Base-by-base conservation (phyloP, 2,797 vertebrate species). In the Bufotes viridis region DNA sequence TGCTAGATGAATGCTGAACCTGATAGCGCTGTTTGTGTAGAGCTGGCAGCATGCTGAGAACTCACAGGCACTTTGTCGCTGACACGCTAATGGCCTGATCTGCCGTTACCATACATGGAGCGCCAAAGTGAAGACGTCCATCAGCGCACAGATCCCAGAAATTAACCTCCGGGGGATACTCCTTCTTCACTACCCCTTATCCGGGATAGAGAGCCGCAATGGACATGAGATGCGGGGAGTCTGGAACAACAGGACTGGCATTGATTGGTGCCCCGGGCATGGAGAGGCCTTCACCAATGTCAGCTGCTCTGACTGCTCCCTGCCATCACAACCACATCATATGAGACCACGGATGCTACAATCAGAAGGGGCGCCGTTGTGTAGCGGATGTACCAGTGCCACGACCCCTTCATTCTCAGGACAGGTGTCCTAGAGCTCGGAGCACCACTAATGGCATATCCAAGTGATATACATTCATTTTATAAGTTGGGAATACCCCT, bases 21-120 rank as follows among this genome's bases (percentile, higher is more conserved):
- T 63, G 86, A 87, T 76, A 87, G 55, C 51, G n/a, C 3, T 82
- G 80, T 82, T 74, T 87, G 80, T 87, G 67, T 87, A 29, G 55
- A 75, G 55, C n/a, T 81, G 67, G 86, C 67, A 6, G 20, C 9
- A 53, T 2, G 49, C 15, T 60, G 57, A 75, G 78, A 81, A 72
- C 69, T 81, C 29, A 8, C 69, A 75, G 79, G 79, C 79, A 82
- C 67, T 87, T 49, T 63, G 60, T 82, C 86, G 53, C 24, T 67
- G 86, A 70, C 74, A 20, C 18, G 51, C 20, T 55, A 22, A 29
- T 26, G 26, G 60, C 53, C 60, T 26, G 60, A 79, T 87, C 17
- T 69, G 60, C 57, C 67, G 65, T 78, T 78, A 82, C 80, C 80
- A 78, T 76, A 83, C 67, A 87, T 83, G 86, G 80, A 61, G 69